Percentiles rank a stretch among this genome's conserved stretches.
phyloP scores from a whole-genome alignment of 2,797 vertebrate genomes.

The Euphonia xanthogaster region DNA sequence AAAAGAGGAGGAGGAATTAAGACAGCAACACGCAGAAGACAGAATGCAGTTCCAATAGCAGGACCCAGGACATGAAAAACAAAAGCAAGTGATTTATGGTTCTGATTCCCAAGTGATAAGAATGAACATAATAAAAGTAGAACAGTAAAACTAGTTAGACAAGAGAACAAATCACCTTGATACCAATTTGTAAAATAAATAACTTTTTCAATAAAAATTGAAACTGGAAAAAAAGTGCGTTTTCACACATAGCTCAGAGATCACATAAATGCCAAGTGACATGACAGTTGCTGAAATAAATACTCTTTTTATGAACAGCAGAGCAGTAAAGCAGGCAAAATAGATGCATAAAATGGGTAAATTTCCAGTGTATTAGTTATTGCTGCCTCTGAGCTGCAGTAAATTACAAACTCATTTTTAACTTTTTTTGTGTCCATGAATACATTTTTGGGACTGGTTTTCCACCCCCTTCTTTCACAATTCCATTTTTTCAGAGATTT shows the following conservation, averaged over 20 bases:
- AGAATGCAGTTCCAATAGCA: slow-evolving; percentile 17
- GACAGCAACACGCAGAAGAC: neutral
- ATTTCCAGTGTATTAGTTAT: slow-evolving; percentile 77
- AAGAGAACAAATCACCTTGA: slow-evolving; percentile 54
- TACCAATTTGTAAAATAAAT: slow-evolving; percentile 71
- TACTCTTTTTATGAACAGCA: slow-evolving; percentile 75
- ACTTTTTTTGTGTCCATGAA: slow-evolving; percentile 65
- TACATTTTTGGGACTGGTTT: slow-evolving; percentile 58
- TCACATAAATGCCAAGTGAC: slow-evolving; percentile 76
- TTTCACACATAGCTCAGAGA: slow-evolving; percentile 72
- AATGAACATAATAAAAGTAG: slow-evolving; percentile 35
- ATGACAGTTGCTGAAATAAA: slow-evolving; percentile 76
- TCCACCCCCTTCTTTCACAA: slow-evolving; percentile 51
- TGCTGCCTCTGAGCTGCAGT: slow-evolving; percentile 66
- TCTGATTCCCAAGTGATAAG: slow-evolving; percentile 51
- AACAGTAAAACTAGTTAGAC: slow-evolving; percentile 56
- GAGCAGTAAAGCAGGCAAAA: slow-evolving; percentile 77
- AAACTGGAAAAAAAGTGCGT: slow-evolving; percentile 57
- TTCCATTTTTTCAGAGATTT: slow-evolving; percentile 65
- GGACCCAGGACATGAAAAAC: slow-evolving; percentile 22
- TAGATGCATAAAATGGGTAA: slow-evolving; percentile 77
- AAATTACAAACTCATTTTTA: slow-evolving; percentile 75
- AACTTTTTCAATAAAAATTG: slow-evolving; percentile 71
- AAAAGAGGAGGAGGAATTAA: slow-evolving; percentile 1
- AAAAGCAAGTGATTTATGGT: slow-evolving; percentile 1